These are phyloP conservation scores for Parnassius apollo DNA, from an alignment of 2,888 invertebrate genomes.

Conservation along the genomic window DNA sequence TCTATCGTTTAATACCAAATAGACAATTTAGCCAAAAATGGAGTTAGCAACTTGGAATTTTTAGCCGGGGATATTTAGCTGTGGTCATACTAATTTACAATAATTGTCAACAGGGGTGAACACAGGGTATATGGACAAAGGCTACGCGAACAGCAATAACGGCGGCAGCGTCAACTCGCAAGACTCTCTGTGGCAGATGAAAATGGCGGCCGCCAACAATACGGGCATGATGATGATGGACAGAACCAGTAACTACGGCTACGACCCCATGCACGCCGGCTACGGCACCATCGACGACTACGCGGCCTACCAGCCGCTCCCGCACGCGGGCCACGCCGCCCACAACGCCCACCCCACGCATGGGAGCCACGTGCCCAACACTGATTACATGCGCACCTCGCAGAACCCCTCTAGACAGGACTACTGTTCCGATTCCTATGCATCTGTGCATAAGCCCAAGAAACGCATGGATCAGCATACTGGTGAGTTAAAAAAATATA, in stretches of 20 bases:
- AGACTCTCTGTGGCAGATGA: conserved; percentile 96
- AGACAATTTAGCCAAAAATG: no score
- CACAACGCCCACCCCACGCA: conserved; percentile 90
- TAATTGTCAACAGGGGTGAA: conserved; percentile 84
- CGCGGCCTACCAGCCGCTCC: conserved; percentile 85
- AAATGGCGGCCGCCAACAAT: conserved; percentile 90
- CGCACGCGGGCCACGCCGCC: conserved; percentile 87
- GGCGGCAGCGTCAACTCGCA: conserved; percentile 97
- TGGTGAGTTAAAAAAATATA: conserved; percentile 71
- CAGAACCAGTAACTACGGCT: conserved; percentile 85
- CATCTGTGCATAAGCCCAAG: conserved; percentile 94
- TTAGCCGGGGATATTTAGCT: no score
- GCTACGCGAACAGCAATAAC: conserved; percentile 95
- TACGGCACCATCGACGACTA: conserved; percentile 92
- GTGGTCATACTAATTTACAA: no score
- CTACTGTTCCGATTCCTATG: conserved; percentile 93
- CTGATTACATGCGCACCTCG: conserved; percentile 85
- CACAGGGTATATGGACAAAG: conserved; percentile 95
- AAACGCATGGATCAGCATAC: conserved; percentile 93
- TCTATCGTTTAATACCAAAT: no score
- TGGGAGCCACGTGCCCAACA: conserved; percentile 85
- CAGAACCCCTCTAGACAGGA: conserved; percentile 93
- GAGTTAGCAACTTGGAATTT: no score
- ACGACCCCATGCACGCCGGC: conserved; percentile 90
- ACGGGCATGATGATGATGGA: conserved; percentile 84